phyloP scores from a whole-genome alignment of 2,888 invertebrate species.

The Tiliacea aurago region DNA sequence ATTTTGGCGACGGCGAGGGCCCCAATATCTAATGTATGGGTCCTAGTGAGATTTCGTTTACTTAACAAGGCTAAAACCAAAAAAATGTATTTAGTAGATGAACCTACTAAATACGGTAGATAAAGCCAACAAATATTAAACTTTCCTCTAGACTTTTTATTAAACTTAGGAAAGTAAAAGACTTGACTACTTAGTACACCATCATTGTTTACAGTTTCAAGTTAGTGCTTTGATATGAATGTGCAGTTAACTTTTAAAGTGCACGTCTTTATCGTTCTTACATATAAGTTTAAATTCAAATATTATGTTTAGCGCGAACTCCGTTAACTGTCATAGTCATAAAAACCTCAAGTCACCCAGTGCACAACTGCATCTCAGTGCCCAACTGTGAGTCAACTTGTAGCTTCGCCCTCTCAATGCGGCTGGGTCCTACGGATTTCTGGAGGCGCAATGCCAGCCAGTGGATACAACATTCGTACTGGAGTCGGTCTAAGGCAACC shows the following conservation, averaged over 20 bases:
- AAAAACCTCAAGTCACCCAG: too few species aligned
- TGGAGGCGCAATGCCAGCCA: too few species aligned
- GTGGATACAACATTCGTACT: too few species aligned
- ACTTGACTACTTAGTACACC: background rate
- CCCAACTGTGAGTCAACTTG: background rate
- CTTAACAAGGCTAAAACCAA: background rate
- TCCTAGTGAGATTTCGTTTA: background rate
- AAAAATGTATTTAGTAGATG: background rate
- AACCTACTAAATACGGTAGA: too few species aligned
- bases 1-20: background rate
- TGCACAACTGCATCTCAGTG: too few species aligned
- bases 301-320: background rate
- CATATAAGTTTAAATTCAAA: too few species aligned
- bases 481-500: too few species aligned
- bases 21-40: background rate
- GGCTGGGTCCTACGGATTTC: background rate
- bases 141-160: background rate
- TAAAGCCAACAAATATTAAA: background rate
- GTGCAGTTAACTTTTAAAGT: background rate
- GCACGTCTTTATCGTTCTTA: too few species aligned
- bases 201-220: background rate
- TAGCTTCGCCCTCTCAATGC: background rate
- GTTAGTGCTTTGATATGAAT: background rate
- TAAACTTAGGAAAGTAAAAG: background rate
- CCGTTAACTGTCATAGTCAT: too few species aligned